Evolutionary conservation across 2,888 invertebrate genomes (phyloP).

Genomic region (Orthosia incerta): DNA sequence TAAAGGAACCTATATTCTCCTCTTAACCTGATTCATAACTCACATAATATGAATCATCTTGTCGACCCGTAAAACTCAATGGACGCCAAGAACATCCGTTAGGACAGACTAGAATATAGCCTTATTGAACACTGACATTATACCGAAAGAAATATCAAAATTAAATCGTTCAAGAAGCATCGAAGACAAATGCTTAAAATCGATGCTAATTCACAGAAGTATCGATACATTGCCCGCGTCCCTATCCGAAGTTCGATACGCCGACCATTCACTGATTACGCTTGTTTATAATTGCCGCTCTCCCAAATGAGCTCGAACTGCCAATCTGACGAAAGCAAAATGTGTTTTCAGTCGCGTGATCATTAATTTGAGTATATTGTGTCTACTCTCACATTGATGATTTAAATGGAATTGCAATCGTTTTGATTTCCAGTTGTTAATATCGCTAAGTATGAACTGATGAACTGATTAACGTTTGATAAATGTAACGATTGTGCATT

Average conservation of each 20-base stretch:
- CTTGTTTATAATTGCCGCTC: slow-evolving; percentile 86
- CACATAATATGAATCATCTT: background rate
- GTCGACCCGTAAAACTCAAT: background rate
- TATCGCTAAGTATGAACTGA: slow-evolving; percentile 62
- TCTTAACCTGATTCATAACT: background rate
- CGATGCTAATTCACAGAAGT: background rate
- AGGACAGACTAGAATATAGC: background rate
- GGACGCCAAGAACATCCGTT: background rate
- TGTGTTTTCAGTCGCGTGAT: slow-evolving; percentile 86
- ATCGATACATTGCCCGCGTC: slow-evolving; percentile 32
- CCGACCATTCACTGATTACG: slow-evolving; percentile 83
- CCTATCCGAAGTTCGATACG: slow-evolving; percentile 71
- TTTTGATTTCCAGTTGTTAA: slow-evolving; percentile 61
- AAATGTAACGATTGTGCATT: slow-evolving; percentile 15
- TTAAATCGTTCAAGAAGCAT: background rate
- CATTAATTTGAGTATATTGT: slow-evolving; percentile 90
- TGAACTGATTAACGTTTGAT: slow-evolving; percentile 55
- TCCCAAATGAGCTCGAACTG: slow-evolving; percentile 86
- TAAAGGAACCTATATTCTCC: background rate
- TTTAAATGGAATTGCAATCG: slow-evolving; percentile 76
- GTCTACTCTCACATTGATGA: slow-evolving; percentile 82
- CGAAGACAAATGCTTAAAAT: background rate
- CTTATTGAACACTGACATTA: background rate
- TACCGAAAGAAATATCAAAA: background rate
- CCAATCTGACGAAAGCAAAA: slow-evolving; percentile 82